Evolutionary conservation across 2,797 vertebrate genomes (phyloP).

Genomic region (Pangasius djambal): DNA sequence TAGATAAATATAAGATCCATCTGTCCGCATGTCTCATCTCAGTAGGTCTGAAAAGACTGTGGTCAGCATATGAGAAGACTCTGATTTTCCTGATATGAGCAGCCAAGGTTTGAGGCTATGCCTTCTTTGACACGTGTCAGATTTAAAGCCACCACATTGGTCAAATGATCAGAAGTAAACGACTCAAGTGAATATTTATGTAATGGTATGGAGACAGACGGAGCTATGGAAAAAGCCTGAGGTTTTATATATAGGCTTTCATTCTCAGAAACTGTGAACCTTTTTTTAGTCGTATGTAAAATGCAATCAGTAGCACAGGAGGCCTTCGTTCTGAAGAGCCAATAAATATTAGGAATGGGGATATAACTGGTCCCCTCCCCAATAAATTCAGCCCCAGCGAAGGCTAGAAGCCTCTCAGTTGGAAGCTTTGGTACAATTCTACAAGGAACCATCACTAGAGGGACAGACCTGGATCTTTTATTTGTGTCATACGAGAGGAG

Average conservation of each 20-base stretch:
- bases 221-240: not conserved
- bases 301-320: not conserved
- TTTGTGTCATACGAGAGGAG: conserved; percentile 2
- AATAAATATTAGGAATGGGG: not conserved
- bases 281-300: not conserved
- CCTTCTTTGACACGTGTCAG: not conserved
- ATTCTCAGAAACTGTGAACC: not conserved
- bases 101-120: not conserved
- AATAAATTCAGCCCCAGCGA: not conserved
- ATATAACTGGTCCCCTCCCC: not conserved
- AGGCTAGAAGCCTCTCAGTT: not conserved
- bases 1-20: conserved; percentile 3
- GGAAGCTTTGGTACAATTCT: conserved; percentile 32
- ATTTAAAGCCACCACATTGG: not conserved
- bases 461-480: not conserved
- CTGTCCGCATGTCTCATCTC: not conserved
- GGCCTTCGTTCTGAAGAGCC: not conserved
- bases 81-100: not conserved
- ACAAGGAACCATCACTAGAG: not conserved
- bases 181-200: not conserved
- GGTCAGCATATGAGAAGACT: conserved; percentile 6
- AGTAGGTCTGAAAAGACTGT: not conserved
- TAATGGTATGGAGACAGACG: not conserved
- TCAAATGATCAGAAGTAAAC: not conserved
- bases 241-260: conserved; percentile 19